Base-by-base conservation (phyloP, 2,888 invertebrate genomes). In the Graphium colonna region DNA sequence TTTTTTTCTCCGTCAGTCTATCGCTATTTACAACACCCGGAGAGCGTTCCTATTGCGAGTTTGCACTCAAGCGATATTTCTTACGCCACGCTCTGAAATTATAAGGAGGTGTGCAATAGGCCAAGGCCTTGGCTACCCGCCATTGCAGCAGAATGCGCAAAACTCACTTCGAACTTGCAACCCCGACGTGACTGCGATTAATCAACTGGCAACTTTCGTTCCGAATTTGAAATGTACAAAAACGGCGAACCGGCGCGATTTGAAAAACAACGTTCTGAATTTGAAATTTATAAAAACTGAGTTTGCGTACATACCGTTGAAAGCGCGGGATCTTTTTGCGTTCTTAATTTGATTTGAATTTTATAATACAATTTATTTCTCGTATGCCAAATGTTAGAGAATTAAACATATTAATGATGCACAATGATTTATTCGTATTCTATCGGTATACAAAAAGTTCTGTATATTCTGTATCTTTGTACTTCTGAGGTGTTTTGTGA, bases 21-120 rank as follows among this genome's bases (percentile, higher is more conserved):
- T 31, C 31, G 31, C 9, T 9, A 31, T 31, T 31, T 31, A 10
- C 31, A 31, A 31, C 31, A 31, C 31, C 10, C 26, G 26, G 7
- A 31, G 9, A 10, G 9, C 31, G 31, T 9, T 10, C 31, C 9
- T 40, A 38, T 54, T 49, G 53, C 45, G 38, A 53, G 49, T 44
- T 49, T 15, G 49, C 53, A 48, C 18, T 44, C 48, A 38, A 54
- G 40, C 44, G 49, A 52, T 48, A 54, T 54, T 42, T 52, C 53
- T 54, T 54, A 45, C 53, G 49, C 53, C 53, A 54, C 53, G 18
- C 44, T 38, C 26, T 47, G 48, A 48, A 47, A 47, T 26, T 44
- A 48, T 48, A 40, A n/a, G n/a, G n/a, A 45, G 53, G 53, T 49
- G 53, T 49, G 53, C 53, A 53, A 53, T 44, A 48, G 31, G 48